Percentiles rank a stretch among this genome's conserved stretches.
phyloP scores from a whole-genome alignment of 2,797 vertebrate genomes.

The Pipistrellus nathusii region DNA sequence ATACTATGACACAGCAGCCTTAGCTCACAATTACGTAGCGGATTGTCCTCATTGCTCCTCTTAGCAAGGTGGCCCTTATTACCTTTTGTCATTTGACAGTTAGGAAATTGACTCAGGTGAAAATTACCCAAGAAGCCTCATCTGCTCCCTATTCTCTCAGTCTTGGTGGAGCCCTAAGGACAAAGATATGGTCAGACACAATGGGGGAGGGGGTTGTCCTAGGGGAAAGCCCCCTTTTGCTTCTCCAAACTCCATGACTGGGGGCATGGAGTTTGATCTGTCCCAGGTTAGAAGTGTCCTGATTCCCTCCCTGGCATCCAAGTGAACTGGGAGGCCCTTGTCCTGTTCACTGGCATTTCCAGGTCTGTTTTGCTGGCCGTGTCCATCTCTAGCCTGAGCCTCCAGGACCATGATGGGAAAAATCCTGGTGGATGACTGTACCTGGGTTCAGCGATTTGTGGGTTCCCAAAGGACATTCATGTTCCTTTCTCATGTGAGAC shows the following conservation, averaged over 20 bases:
- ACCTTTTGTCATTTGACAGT: neutral
- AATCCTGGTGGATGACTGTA: neutral
- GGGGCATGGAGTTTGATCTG: neutral
- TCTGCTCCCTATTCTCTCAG: neutral
- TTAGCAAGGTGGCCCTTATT: neutral
- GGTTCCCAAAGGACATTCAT: neutral
- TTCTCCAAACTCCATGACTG: neutral
- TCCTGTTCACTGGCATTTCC: neutral
- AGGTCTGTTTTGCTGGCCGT: neutral
- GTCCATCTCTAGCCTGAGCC: neutral
- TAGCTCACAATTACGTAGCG: too few species aligned
- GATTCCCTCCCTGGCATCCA: neutral
- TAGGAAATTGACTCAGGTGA: neutral
- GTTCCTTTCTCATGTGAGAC: neutral
- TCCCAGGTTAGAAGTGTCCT: neutral
- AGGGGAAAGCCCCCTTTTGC: too few species aligned
- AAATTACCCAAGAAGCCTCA: neutral
- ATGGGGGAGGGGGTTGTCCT: too few species aligned
- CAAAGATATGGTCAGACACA: neutral
- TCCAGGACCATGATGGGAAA: neutral
- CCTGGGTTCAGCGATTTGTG: neutral
- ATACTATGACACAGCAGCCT: neutral
- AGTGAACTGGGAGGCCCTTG: neutral
- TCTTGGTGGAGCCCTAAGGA: neutral
- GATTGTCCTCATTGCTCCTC: neutral